These are phyloP conservation scores for Hipparchia semele DNA, from an alignment of 2,888 invertebrate genomes.

Conservation along the genomic window DNA sequence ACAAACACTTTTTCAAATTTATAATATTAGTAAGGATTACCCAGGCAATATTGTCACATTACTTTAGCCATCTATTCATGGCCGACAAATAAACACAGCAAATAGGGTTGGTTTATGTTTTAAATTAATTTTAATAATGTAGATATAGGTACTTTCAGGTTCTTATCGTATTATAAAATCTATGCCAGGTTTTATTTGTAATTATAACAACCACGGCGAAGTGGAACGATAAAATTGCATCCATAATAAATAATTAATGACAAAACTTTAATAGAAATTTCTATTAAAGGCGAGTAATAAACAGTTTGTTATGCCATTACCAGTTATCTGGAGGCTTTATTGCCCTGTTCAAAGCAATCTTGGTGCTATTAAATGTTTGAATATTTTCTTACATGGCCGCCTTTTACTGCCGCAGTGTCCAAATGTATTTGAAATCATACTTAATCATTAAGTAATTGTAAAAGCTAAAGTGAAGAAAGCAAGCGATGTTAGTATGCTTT, in stretches of 20 bases:
- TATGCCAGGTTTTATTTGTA: background rate
- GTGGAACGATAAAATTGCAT: constrained; percentile 26
- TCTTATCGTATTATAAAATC: background rate
- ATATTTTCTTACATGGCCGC: constrained; percentile 9
- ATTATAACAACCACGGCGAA: background rate
- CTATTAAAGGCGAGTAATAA: constrained; percentile 16
- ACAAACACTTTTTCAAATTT: no score
- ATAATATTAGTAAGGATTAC: no score
- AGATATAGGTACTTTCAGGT: background rate
- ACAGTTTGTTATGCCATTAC: constrained; percentile 20
- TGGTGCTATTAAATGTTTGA: constrained; percentile 12
- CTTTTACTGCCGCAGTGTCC: background rate
- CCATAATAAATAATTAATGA: constrained; percentile 24
- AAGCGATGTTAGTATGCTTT: no score
- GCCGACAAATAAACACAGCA: no score
- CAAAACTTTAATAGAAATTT: constrained; percentile 20
- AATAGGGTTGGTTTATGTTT: no score
- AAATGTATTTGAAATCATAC: constrained; percentile 5
- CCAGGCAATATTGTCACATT: no score
- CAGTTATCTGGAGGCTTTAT: constrained; percentile 14
- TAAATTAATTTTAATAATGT: no score
- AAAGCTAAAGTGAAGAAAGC: background rate
- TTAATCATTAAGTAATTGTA: background rate
- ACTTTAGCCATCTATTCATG: no score
- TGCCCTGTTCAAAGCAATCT: constrained; percentile 12